A percentile compares a stretch with the other conserved stretches of the same genome.
These are phyloP conservation scores for Drosophila borborema DNA, from an alignment of 2,888 invertebrate species.

Conservation along the genomic window DNA sequence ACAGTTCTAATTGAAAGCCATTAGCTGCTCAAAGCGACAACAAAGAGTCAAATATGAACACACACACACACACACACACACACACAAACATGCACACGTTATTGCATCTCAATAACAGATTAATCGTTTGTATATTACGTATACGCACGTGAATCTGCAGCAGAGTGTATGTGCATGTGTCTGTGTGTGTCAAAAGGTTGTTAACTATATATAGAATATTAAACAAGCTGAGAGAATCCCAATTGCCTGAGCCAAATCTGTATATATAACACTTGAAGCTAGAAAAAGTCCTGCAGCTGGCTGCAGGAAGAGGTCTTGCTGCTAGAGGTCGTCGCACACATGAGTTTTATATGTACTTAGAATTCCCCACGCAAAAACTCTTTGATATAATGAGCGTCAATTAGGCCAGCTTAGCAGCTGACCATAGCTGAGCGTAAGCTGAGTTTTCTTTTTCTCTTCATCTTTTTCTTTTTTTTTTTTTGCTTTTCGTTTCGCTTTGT, in stretches of 20 bases:
- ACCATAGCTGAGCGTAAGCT: constrained; percentile 22
- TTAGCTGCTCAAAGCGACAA: constrained; percentile 24
- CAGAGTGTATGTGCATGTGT: neutral
- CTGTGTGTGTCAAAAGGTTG: neutral
- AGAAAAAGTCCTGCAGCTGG: neutral
- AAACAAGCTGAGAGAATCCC: neutral
- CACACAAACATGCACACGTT: neutral
- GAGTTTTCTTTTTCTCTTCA: neutral
- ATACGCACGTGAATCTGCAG: constrained; percentile 12
- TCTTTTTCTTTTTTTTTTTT: neutral
- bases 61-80: neutral
- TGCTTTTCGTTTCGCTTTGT: constrained; percentile 15
- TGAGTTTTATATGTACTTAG: constrained; percentile 65
- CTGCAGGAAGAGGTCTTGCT: neutral
- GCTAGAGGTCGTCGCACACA: constrained; percentile 34
- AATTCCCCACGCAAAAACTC: constrained; percentile 76
- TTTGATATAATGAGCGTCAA: constrained; percentile 75
- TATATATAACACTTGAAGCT: neutral
- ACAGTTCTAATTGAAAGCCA: constrained; percentile 48
- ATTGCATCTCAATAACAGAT: constrained; percentile 35
- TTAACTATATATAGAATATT: constrained; percentile 25
- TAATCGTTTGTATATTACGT: constrained; percentile 43
- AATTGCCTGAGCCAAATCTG: constrained; percentile 12
- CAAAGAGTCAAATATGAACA: neutral
- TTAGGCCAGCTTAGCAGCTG: constrained; percentile 66